phyloP scores from a whole-genome alignment of 1,140 invertebrate species.

The Pentalonia nigronervosa region DNA sequence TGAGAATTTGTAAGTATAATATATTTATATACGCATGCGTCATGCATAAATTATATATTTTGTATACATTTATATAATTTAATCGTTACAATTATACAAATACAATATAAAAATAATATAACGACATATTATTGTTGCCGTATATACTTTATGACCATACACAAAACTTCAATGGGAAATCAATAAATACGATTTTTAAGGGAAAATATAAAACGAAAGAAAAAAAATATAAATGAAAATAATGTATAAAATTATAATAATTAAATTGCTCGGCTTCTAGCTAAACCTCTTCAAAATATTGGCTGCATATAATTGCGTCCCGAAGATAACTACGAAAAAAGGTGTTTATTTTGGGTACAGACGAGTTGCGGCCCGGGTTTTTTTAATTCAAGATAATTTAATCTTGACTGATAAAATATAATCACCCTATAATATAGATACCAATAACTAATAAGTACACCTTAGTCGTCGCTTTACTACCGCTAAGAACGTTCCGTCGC shows the following conservation, averaged over 20 bases:
- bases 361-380: too few relatives aligned
- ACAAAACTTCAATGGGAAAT: not conserved
- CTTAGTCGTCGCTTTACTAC: too few relatives aligned
- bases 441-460: too few relatives aligned
- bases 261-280: not conserved
- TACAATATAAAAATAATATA: conserved; percentile 29
- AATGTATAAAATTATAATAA: conserved; percentile 20
- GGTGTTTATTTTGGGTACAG: too few relatives aligned
- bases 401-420: too few relatives aligned
- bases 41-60: not conserved
- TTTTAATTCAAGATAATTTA: too few relatives aligned
- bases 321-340: too few relatives aligned
- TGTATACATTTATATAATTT: not conserved
- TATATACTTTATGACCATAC: not conserved
- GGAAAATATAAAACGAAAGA: not conserved
- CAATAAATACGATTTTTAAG: not conserved
- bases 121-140: not conserved
- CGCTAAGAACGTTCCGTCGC: too few relatives aligned
- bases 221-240: not conserved
- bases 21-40: not conserved
- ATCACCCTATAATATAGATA: too few relatives aligned
- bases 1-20: conserved; percentile 2
- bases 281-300: not conserved
- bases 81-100: conserved; percentile 15
- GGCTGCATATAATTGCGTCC: too few relatives aligned